These are phyloP conservation scores for Anorthoa munda DNA, from an alignment of 2,888 invertebrate genomes.

Conservation along the genomic window DNA sequence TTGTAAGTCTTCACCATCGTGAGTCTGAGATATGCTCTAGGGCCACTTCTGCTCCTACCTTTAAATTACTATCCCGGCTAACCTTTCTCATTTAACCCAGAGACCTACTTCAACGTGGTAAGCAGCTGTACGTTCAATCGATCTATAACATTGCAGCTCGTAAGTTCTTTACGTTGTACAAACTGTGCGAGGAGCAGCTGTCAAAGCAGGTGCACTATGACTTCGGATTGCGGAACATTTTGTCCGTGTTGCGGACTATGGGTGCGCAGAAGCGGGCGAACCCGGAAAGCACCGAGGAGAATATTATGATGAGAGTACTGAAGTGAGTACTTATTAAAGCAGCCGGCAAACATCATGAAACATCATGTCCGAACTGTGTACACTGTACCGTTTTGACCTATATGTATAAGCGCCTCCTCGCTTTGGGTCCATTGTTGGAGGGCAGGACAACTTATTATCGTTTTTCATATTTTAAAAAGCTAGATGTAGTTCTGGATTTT, in stretches of 20 bases:
- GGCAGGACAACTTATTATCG: too few relatives aligned
- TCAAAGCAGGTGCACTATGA: conserved; percentile 98
- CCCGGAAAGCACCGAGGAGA: conserved; percentile 96
- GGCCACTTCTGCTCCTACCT: background rate
- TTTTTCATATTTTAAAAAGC: too few relatives aligned
- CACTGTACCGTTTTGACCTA: background rate
- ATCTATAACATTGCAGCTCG: conserved; percentile 83
- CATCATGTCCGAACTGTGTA: too few relatives aligned
- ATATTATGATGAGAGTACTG: conserved; percentile 97
- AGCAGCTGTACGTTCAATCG: background rate
- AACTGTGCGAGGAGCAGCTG: conserved; percentile 97
- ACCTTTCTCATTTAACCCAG: background rate
- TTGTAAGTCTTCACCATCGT: background rate
- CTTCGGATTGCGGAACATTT: conserved; percentile 95
- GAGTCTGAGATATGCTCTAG: background rate
- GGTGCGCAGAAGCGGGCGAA: conserved; percentile 95
- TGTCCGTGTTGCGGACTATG: conserved; percentile 95
- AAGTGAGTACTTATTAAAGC: conserved; percentile 76
- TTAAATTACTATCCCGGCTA: background rate
- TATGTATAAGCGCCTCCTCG: background rate
- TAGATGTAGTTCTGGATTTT: too few relatives aligned
- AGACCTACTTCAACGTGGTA: background rate
- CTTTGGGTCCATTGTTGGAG: too few relatives aligned
- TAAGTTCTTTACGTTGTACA: conserved; percentile 97
- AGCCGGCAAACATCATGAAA: too few relatives aligned